Conservation (phyloP, 2,797 vertebrate species). For the Rhinatrema bivittatum region DNA sequence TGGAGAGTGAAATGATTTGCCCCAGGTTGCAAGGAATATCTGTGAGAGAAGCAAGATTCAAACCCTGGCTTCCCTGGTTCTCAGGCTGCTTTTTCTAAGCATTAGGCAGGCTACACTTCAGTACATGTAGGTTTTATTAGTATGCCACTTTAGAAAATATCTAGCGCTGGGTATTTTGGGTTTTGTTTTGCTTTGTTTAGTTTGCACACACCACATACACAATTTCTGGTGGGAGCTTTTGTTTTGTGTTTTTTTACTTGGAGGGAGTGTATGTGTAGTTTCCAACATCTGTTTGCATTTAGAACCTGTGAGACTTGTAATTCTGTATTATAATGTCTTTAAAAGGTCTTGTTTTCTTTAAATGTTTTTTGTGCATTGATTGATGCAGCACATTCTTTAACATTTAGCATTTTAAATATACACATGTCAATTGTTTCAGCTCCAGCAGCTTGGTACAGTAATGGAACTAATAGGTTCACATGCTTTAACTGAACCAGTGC, state of each 20-base stretch:
- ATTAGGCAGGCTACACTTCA: too few species aligned
- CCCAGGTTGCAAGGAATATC: too few species aligned
- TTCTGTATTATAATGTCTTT: conserved; percentile 16
- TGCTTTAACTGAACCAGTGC: too few species aligned
- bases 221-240: conserved; percentile 43
- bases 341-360: conserved; percentile 8
- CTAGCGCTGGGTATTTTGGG: too few species aligned
- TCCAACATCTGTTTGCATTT: conserved; percentile 37
- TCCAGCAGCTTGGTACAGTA: too few species aligned
- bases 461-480: too few species aligned
- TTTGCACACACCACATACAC: conserved; percentile 24
- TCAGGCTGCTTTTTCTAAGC: too few species aligned
- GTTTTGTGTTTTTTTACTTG: too few species aligned
- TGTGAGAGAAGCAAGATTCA: too few species aligned
- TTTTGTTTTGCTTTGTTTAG: too few species aligned
- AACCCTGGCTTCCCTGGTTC: too few species aligned
- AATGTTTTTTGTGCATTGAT: background rate
- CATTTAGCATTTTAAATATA: conserved; percentile 12
- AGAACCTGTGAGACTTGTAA: conserved; percentile 17
- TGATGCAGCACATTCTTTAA: conserved; percentile 12
- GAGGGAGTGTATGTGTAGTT: conserved; percentile 36
- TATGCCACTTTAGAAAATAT: conserved; percentile 22
- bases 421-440: conserved; percentile 5
- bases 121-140: conserved; percentile 16
- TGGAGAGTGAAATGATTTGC: too few species aligned